phyloP scores from a whole-genome alignment of 2,888 invertebrate genomes.

The Drosophila lacicola region DNA sequence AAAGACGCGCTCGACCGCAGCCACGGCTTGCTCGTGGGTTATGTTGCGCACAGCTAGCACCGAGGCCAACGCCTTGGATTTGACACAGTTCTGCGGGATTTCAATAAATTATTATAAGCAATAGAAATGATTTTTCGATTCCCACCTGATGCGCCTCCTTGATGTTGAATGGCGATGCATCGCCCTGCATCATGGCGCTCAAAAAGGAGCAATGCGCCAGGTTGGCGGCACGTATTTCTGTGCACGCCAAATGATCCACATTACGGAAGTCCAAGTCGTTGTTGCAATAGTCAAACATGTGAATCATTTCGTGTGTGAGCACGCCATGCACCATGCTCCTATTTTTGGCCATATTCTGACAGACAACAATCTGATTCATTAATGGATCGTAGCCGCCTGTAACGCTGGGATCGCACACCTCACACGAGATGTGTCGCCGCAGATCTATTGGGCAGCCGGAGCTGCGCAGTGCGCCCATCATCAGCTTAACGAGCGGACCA shows the following conservation, averaged over 20 bases:
- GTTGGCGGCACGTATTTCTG: constrained; percentile 97
- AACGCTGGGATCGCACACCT: constrained; percentile 93
- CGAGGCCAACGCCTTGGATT: constrained; percentile 93
- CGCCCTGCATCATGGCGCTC: constrained; percentile 90
- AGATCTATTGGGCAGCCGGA: constrained; percentile 90
- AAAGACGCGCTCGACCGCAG: constrained; percentile 94
- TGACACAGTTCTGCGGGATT: constrained; percentile 92
- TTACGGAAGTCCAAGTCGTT: constrained; percentile 95
- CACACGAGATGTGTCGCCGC: constrained; percentile 95
- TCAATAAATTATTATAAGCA: background rate
- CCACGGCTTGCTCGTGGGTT: constrained; percentile 89
- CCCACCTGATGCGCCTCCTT: constrained; percentile 91
- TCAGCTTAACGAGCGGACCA: constrained; percentile 92
- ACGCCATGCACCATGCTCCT: constrained; percentile 92
- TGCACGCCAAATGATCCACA: constrained; percentile 96
- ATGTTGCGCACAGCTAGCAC: constrained; percentile 93
- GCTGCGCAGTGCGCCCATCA: constrained; percentile 92
- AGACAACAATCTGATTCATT: constrained; percentile 90
- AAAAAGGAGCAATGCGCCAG: constrained; percentile 95
- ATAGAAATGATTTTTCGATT: background rate
- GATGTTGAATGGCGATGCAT: constrained; percentile 90
- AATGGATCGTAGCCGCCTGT: constrained; percentile 92
- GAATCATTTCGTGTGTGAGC: constrained; percentile 96
- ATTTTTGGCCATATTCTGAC: constrained; percentile 92
- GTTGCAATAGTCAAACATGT: constrained; percentile 97